A percentile compares a stretch with the other conserved stretches of the same genome.
Conservation (phyloP, 2,888 invertebrate genomes). For the Eucriotettix oculatus region DNA sequence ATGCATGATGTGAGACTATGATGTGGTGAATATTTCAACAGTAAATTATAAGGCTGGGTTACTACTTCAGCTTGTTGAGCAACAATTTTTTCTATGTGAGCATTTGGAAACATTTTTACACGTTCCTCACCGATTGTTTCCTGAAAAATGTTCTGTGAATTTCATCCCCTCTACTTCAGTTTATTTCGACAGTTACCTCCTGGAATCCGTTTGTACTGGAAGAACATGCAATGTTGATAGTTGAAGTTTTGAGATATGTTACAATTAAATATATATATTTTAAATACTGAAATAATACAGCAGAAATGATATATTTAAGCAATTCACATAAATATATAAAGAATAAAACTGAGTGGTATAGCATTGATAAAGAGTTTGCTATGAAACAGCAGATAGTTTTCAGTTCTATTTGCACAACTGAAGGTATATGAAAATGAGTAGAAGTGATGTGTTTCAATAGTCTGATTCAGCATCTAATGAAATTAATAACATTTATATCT, state of each 20-base stretch:
- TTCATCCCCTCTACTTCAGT: neutral
- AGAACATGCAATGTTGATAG: conserved; percentile 4
- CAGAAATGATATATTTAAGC: no score
- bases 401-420: no score
- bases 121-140: neutral
- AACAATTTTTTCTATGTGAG: neutral
- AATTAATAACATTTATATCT: no score
- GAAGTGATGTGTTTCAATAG: no score
- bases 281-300: neutral
- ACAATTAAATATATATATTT: neutral
- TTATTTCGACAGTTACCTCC: conserved; percentile 4
- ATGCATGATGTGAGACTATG: neutral
- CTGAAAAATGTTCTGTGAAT: neutral
- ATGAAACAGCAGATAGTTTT: no score
- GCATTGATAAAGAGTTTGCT: no score
- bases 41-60: neutral
- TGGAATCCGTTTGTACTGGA: conserved; percentile 8
- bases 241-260: neutral
- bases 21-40: neutral
- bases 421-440: no score
- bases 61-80: neutral
- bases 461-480: no score
- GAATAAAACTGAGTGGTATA: no score
- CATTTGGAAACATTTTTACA: neutral
- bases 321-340: no score